Evolutionary conservation across 2,888 invertebrate species (phyloP), one percentile per base, ranked within the genome.

Genomic region (Nudaria mundana): DNA sequence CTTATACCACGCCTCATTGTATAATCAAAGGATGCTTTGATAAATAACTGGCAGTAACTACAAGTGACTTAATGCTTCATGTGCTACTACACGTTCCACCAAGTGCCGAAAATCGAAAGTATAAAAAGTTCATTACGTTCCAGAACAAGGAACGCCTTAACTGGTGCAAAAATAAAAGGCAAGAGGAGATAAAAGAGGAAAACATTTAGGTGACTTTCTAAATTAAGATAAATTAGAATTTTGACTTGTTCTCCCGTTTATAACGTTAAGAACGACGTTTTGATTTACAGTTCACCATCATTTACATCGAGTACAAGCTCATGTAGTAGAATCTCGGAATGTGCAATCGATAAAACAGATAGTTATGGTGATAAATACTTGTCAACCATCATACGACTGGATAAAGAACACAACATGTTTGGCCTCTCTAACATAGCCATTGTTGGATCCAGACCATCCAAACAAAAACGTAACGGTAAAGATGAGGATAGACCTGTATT

Each of bases 361-460:
- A 71, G 58, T 43, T 57, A 66, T 3, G 68, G 70, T 11, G 81
- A 84, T 39, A 82, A 71, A 59, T 78, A 72, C 33, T 45, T 88
- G 31, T 81, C 84, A 1, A 88, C 87, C 1, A 83, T 88, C 44
- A 65, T 88, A 0, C 72, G 75, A 5, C 44, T 88, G 44, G 87
- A 88, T 50, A 78, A 72, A 50, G 87, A 88, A 48, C 84, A 86
- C 48, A 87, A 88, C 39, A 52, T 88, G 65, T 88, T 88, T 54
- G 87, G 87, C 1, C 47, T 88, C 12, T 85, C 86, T 2, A 80
- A 81, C 50, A 77, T 85, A 40, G 68, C 81, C 23, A 77, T 83
- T 28, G 67, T 76, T 45, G 76, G 73, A 34, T 48, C 74, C 24
- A 70, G 58, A 20, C 51, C 64, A 23, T 73, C 75, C 14, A 74